Conservation (phyloP, 2,797 vertebrate genomes). For the Apodemus agrarius region DNA sequence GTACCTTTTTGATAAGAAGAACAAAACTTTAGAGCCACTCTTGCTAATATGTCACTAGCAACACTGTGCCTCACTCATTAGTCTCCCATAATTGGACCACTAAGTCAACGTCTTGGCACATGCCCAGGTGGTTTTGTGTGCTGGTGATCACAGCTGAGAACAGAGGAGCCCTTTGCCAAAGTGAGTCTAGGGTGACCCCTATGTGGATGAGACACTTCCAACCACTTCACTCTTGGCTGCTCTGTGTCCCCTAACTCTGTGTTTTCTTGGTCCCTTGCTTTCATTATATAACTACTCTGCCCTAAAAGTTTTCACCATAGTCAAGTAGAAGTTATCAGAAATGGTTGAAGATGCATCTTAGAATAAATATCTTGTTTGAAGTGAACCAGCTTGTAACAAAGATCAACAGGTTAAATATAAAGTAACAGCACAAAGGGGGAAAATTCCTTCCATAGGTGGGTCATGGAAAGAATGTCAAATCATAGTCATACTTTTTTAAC, state of each 20-base stretch:
- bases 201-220: background rate
- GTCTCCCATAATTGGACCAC: background rate
- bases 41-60: background rate
- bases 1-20: background rate
- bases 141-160: background rate
- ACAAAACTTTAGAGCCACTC: background rate
- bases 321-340: background rate
- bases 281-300: background rate
- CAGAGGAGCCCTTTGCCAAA: background rate
- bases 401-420: background rate
- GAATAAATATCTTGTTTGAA: background rate
- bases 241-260: background rate
- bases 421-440: background rate
- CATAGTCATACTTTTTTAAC: slow-evolving; percentile 5
- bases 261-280: background rate
- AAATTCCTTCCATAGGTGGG: background rate
- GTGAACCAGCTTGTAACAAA: background rate
- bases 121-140: background rate
- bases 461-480: background rate
- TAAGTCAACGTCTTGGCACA: no score
- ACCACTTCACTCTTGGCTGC: background rate
- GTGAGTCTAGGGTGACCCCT: background rate
- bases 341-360: background rate
- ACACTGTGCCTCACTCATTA: background rate
- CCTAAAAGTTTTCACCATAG: background rate